Conservation (phyloP, 2,888 invertebrate species). For the Cryptocephalus moraei region DNA sequence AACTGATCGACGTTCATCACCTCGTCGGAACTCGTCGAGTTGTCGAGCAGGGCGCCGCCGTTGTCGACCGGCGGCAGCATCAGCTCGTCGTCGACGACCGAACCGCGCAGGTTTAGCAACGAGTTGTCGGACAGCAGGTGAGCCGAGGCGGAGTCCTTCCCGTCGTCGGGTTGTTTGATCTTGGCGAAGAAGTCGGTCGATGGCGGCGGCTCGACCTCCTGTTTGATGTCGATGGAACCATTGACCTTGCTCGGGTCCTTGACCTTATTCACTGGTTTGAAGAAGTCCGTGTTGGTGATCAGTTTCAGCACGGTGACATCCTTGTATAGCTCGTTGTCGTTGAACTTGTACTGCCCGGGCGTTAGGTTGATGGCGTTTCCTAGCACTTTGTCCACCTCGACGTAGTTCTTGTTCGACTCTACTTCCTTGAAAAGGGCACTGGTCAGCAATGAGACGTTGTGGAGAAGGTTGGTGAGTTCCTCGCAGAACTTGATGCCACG, state of each 20-base stretch:
- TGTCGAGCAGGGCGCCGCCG: constrained; percentile 29
- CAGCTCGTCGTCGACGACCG: constrained; percentile 32
- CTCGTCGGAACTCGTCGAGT: constrained; percentile 34
- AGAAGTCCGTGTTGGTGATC: constrained; percentile 25
- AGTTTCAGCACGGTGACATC: constrained; percentile 27
- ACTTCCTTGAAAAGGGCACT: constrained; percentile 29
- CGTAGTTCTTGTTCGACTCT: constrained; percentile 22
- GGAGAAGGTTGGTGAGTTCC: constrained; percentile 30
- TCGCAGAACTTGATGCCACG: constrained; percentile 30
- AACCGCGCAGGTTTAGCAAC: constrained; percentile 20
- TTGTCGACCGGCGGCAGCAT: constrained; percentile 29
- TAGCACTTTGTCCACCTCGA: constrained; percentile 28
- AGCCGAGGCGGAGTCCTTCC: not conserved
- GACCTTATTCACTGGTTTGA: constrained; percentile 14
- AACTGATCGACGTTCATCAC: constrained; percentile 39
- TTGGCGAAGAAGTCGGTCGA: not conserved
- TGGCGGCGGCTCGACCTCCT: not conserved
- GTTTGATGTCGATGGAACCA: not conserved
- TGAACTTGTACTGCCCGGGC: constrained; percentile 29
- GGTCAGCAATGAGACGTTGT: constrained; percentile 29
- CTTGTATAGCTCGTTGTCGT: constrained; percentile 30
- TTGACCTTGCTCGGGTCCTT: not conserved
- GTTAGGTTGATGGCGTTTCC: constrained; percentile 28
- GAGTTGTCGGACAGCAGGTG: constrained; percentile 25
- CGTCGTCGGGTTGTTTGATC: not conserved